These are phyloP conservation scores for Exephanes ischioxanthus DNA, from an alignment of 2,888 invertebrate genomes.

Conservation along the genomic window DNA sequence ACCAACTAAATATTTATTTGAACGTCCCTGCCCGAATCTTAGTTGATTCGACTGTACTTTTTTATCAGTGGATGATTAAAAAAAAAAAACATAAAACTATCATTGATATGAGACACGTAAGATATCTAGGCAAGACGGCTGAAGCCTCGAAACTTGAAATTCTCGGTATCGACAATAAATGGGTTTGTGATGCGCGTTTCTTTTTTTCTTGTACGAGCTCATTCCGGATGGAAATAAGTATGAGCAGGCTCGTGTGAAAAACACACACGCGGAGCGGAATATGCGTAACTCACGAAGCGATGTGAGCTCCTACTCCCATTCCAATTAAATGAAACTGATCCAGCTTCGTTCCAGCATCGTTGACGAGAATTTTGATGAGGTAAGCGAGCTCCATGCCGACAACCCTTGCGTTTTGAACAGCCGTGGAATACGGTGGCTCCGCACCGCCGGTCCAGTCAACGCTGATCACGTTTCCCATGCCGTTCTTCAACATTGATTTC, in stretches of 20 bases:
- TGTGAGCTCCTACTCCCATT: conserved; percentile 86
- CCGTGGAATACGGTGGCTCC: conserved; percentile 86
- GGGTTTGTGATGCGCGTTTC: no score
- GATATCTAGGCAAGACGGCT: background rate
- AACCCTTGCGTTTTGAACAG: conserved; percentile 86
- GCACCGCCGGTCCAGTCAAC: conserved; percentile 87
- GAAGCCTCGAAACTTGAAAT: no score
- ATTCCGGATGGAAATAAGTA: background rate
- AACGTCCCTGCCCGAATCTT: no score
- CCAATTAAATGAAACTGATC: conserved; percentile 85
- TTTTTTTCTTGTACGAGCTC: no score
- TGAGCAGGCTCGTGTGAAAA: no score
- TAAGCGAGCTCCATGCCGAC: conserved; percentile 86
- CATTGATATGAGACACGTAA: no score
- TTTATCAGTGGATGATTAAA: no score
- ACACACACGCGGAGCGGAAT: background rate
- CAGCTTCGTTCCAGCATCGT: conserved; percentile 73
- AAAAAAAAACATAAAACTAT: background rate
- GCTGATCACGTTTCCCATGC: conserved; percentile 84
- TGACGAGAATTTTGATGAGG: conserved; percentile 82
- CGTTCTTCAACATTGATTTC: conserved; percentile 61
- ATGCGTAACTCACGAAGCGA: conserved; percentile 82
- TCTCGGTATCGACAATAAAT: no score
- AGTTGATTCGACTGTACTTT: no score
- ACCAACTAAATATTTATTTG: no score